These are phyloP conservation scores for Cephus pygmeus DNA, from an alignment of 2,888 invertebrate species.

Conservation along the genomic window DNA sequence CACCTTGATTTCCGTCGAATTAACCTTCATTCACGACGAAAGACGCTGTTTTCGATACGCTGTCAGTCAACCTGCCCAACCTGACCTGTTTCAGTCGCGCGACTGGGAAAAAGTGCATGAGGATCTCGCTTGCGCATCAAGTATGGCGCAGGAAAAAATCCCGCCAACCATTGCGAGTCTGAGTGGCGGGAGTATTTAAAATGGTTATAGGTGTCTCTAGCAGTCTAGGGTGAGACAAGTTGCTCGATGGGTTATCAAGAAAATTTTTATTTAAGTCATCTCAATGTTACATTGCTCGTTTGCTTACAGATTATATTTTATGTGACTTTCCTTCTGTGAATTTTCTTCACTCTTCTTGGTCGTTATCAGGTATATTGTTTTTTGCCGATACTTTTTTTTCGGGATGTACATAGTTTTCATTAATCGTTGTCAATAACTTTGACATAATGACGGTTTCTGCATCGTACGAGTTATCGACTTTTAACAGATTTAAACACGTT, in stretches of 20 bases:
- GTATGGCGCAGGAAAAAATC: conserved; percentile 25
- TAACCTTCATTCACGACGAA: conserved; percentile 46
- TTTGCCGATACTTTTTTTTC: background rate
- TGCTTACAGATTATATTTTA: background rate
- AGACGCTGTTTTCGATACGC: conserved; percentile 38
- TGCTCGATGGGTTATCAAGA: background rate
- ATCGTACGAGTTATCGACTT: conserved; percentile 30
- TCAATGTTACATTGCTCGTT: background rate
- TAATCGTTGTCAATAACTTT: conserved; percentile 33
- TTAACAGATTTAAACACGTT: conserved; percentile 36
- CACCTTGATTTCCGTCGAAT: conserved; percentile 27
- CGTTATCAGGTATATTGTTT: background rate
- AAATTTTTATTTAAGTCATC: background rate
- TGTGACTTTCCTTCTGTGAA: background rate
- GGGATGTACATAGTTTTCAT: conserved; percentile 25
- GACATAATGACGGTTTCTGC: conserved; percentile 21
- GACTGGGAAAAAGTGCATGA: background rate
- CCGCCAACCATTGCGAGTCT: background rate
- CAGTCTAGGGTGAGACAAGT: background rate
- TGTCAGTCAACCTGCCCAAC: conserved; percentile 51
- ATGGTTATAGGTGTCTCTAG: background rate
- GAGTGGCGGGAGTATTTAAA: background rate
- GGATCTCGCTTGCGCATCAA: conserved; percentile 19
- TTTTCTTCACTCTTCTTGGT: background rate
- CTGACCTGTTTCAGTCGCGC: conserved; percentile 46